Evolutionary conservation across 1,140 invertebrate species (phyloP), one percentile per base, ranked within the genome.

Genomic region (Dendrolimus punctatus): DNA sequence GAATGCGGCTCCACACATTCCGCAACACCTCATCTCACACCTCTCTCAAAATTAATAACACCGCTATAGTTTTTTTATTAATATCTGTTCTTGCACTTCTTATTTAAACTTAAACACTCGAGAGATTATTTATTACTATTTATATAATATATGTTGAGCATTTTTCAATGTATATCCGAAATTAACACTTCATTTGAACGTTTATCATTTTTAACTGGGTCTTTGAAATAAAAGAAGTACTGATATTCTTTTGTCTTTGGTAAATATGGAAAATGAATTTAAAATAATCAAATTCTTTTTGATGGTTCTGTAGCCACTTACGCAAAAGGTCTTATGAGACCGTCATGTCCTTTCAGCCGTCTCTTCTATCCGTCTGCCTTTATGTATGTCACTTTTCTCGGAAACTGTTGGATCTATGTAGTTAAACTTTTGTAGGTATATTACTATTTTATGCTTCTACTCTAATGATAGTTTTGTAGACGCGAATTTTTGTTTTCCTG

Each of bases 81-180:
- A 80, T 76, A 81, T 82, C 77, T 80, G 70, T 80, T 82, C 75
- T 73, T 49, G 68, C 59, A 76, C 76, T 85, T 85, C 82, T 85
- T 85, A 84, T 82, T 85, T 85, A 85, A 84, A 82, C 79, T 82
- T 77, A 80, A 82, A 82, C 23, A 23, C 81, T 82, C 76, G 77
- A 78, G 68, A 57, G 65, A 75, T 80, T 82, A 85, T 84, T 85
- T 85, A 84, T 85, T 72, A 80, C 73, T 85, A 85, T 85, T 85
- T 85, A 85, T 85, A 84, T 85, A 85, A 80, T 76, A 76, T 84
- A 85, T 84, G 82, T 80, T 82, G 80, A 85, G 81, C 79, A 85
- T 85, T 84, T 80, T 81, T 85, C 82, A 85, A 85, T 84, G 82
- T 82, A 73, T 79, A 74, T 68, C 80, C 65, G 77, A 73, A 81